phyloP scores from a whole-genome alignment of 2,888 invertebrate species.

The Polyommatus iphigenia region DNA sequence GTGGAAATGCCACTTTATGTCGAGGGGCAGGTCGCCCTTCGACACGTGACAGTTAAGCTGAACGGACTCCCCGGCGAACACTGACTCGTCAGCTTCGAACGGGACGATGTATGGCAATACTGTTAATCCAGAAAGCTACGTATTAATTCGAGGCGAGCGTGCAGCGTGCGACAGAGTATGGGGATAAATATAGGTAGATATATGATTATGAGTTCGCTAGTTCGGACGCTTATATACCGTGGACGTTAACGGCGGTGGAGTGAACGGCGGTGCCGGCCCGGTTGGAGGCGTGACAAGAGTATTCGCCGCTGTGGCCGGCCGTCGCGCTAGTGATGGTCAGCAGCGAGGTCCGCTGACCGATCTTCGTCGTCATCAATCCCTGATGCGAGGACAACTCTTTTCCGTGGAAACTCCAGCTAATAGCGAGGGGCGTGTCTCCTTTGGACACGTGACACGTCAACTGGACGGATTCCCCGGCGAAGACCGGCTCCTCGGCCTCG shows the following conservation, averaged over 20 bases:
- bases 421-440: constrained; percentile 85
- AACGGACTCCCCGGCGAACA: constrained; percentile 85
- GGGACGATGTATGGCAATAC: constrained; percentile 85
- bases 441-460: constrained; percentile 83
- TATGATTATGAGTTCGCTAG: background rate
- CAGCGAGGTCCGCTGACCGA: constrained; percentile 83
- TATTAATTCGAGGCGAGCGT: constrained; percentile 71
- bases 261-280: constrained; percentile 83
- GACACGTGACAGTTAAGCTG: constrained; percentile 85
- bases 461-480: constrained; percentile 83
- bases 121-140: constrained; percentile 76
- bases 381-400: constrained; percentile 75
- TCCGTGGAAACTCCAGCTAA: constrained; percentile 88
- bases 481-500: constrained; percentile 81
- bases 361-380: constrained; percentile 80
- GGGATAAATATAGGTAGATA: constrained; percentile 9
- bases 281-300: constrained; percentile 85
- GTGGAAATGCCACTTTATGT: constrained; percentile 87
- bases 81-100: constrained; percentile 83
- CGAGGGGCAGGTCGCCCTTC: constrained; percentile 87
- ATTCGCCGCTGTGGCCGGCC: constrained; percentile 85
- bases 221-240: constrained; percentile 77
- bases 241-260: constrained; percentile 82
- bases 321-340: constrained; percentile 82
- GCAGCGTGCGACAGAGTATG: constrained; percentile 71